phyloP scores from a whole-genome alignment of 2,888 invertebrate genomes.

The Xestia ashworthii region DNA sequence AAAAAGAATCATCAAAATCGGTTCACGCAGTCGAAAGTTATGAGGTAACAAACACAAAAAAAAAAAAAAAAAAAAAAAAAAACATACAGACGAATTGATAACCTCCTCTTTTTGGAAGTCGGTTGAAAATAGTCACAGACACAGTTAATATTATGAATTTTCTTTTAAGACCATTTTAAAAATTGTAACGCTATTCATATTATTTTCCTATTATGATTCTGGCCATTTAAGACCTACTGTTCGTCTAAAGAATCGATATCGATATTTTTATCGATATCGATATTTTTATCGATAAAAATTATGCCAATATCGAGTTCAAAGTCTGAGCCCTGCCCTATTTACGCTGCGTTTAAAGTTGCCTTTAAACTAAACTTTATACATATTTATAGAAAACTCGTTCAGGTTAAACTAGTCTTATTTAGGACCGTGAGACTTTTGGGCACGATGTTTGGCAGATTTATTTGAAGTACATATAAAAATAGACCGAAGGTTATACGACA shows the following conservation, averaged over 20 bases:
- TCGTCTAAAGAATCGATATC: constrained; percentile 5
- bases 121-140: too few relatives aligned
- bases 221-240: too few relatives aligned
- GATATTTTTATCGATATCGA: constrained; percentile 42
- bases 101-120: too few relatives aligned
- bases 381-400: constrained; percentile 12
- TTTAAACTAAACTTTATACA: constrained; percentile 10
- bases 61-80: too few relatives aligned
- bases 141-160: too few relatives aligned
- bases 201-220: too few relatives aligned
- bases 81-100: too few relatives aligned
- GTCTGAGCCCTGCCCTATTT: constrained; percentile 22
- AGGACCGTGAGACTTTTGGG: constrained; percentile 3
- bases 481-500: not conserved
- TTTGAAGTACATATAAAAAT: not conserved
- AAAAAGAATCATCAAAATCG: too few relatives aligned
- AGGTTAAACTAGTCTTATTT: constrained; percentile 1
- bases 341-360: not conserved
- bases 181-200: too few relatives aligned
- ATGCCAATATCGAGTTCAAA: constrained; percentile 26
- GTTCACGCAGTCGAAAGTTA: too few relatives aligned
- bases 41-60: too few relatives aligned
- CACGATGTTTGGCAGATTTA: not conserved
- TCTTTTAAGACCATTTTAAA: too few relatives aligned
- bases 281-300: constrained; percentile 27